Evolutionary conservation across 2,888 invertebrate genomes (phyloP), one percentile per base, ranked within the genome.

Genomic region (Griposia aprilina): DNA sequence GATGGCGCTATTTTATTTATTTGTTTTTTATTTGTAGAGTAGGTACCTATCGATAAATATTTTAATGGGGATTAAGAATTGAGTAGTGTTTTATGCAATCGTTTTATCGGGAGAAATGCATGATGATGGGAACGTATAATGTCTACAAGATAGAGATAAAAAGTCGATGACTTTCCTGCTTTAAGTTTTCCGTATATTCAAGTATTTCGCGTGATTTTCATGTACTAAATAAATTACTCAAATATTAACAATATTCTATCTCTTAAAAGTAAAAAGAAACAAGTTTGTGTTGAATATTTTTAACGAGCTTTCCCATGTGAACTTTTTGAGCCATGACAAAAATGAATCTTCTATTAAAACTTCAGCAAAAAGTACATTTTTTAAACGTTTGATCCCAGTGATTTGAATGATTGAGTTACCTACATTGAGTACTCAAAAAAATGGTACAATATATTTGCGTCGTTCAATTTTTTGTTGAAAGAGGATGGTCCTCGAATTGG

Each of bases 401-500:
- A 65, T 81, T 85, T 81, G 50, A 85, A 76, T 83, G 36, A 85
- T 83, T 71, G 71, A 81, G 67, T 79, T 81, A 85, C 48, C 82
- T 81, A 68, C 50, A 81, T 57, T 45, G 85, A 72, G 52, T 70
- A 72, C 59, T 81, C 26, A 76, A 85, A 82, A 45, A 85, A 82
- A 76, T 72, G 45, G 68, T 57, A 52, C 72, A 50, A 76, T 76
- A 73, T 73, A 81, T 76, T 76, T 73, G 82, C 77, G 36, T 76
- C 68, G 72, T 85, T 85, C 69, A 83, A 82, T 83, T 83, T 36
- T 83, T 83, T 70, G 86, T 77, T 76, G 72, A 72, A 82, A 85
- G 85, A 85, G 83, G 83, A 82, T 69, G 86, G 86, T 85, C 45
- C 82, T 83, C 83, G 86, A 85, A 82, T 77, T 70, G 77, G 82